A percentile compares a stretch with the other conserved stretches of the same genome.
Evolutionary conservation across 1,140 invertebrate species (phyloP).

Genomic region (Gyrodactylus bullatarudis): DNA sequence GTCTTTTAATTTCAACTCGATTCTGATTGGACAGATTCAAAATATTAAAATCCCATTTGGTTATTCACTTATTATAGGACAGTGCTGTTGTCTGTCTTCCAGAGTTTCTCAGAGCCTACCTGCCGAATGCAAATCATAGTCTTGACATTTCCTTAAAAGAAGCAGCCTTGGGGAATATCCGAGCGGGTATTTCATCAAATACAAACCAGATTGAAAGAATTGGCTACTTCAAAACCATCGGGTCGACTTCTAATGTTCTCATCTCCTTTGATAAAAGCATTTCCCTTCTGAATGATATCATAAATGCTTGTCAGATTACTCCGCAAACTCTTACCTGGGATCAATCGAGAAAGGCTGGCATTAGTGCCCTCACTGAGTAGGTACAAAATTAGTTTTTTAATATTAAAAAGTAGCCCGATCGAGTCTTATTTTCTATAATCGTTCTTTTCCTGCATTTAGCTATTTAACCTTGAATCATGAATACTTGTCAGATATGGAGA

Average conservation of each 20-base stretch:
- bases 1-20: no score
- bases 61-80: neutral
- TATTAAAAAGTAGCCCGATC: neutral
- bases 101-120: neutral
- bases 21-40: no score
- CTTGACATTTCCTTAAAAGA: neutral
- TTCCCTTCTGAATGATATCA: neutral
- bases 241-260: neutral
- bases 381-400: neutral
- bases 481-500: neutral
- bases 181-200: neutral
- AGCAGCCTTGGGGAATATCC: neutral
- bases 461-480: neutral
- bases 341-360: neutral
- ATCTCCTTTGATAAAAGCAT: neutral
- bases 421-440: neutral
- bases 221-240: neutral
- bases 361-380: neutral
- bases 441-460: neutral
- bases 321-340: neutral
- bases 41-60: no score
- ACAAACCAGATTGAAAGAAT: neutral
- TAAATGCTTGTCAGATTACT: neutral
- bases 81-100: neutral
- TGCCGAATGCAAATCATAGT: neutral